A percentile compares a stretch with the other conserved stretches of the same genome.
Evolutionary conservation across 2,888 invertebrate species (phyloP).

Genomic region (Hybos culiciformis): DNA sequence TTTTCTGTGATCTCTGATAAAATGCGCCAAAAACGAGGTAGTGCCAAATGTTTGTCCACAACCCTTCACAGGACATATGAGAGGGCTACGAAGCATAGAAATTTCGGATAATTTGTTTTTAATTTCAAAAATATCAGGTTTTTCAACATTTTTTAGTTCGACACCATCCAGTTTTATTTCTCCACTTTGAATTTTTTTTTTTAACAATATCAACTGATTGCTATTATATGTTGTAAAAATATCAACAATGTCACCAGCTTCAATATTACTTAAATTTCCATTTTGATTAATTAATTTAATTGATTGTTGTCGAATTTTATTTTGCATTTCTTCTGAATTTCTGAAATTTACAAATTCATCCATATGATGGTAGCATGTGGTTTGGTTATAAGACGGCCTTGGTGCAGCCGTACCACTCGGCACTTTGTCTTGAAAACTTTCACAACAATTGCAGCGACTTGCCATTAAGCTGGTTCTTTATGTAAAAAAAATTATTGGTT

Average conservation of each 20-base stretch:
- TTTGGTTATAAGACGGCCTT: slow-evolving; percentile 17
- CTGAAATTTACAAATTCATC: slow-evolving; percentile 19
- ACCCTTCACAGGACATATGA: slow-evolving; percentile 21
- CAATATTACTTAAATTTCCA: slow-evolving; percentile 19
- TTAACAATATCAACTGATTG: not conserved
- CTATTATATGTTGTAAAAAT: slow-evolving; percentile 14
- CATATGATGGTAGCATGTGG: slow-evolving; percentile 24
- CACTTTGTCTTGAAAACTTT: not conserved
- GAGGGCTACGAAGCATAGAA: slow-evolving; percentile 20
- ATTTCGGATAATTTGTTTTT: slow-evolving; percentile 17
- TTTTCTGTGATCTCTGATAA: slow-evolving; percentile 20
- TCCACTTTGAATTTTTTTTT: too few relatives aligned
- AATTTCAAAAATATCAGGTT: too few relatives aligned
- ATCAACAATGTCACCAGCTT: slow-evolving; percentile 11
- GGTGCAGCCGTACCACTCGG: slow-evolving; percentile 17
- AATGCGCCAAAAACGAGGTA: slow-evolving; percentile 22
- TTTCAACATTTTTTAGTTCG: too few relatives aligned
- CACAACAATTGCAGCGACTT: not conserved
- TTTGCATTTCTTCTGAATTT: slow-evolving; percentile 15
- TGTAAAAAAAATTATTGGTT: too few relatives aligned
- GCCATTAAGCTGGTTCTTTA: too few relatives aligned
- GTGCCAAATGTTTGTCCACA: slow-evolving; percentile 20
- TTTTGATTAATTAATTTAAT: slow-evolving; percentile 18
- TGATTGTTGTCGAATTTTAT: slow-evolving; percentile 13
- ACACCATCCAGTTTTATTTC: too few relatives aligned